Evolutionary conservation across 2,113 vertebrate genomes (phyloP), one percentile per base, ranked within the genome.

Genomic region (Haemorhous mexicanus): DNA sequence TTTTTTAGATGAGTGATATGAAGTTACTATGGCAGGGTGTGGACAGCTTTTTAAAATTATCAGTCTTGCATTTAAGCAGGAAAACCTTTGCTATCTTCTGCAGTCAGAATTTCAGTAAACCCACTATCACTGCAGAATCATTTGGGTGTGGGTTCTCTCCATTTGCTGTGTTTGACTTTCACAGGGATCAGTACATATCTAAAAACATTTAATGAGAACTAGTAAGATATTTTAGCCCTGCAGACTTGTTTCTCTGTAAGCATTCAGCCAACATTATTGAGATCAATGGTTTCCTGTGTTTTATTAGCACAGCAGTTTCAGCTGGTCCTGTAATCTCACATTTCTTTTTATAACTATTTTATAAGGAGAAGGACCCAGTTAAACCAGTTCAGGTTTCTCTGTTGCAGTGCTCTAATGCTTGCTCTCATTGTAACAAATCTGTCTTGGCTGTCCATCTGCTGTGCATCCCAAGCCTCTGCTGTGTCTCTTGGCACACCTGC

Each of bases 301-400:
- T 97, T 89, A 78, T 75, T 81, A 75, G 77, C 62, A 28, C 1
- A 2, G 44, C 61, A 33, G 24, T 94, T 95, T 92, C 95, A 95
- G 22, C 68, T 89, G 67, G 61, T 70, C 46, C 19, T 75, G 58
- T 64, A 79, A 84, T 92, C 88, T 96, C 90, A 68, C n/a, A 23
- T 94, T 91, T 90, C 90, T 90, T 94, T 90, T 75, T 78, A 70
- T 95, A 93, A 94, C 83, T 97, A 92, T 95, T 96, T 97, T 81
- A 93, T 95, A 89, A 95, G 89, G 91, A 62, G 83, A 86, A 94
- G 61, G 80, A 64, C 58, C 88, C 76, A 87, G n/a, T 92, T 84
- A 92, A 95, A 87, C 64, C 89, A 56, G 93, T 92, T 94, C 76
- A 76, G 49, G 76, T 95, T 96, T 95, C 92, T 85, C 39, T 59